Percentiles rank a stretch among this genome's conserved stretches.
phyloP scores from a whole-genome alignment of 2,888 invertebrate species.

The Drosophila dives region DNA sequence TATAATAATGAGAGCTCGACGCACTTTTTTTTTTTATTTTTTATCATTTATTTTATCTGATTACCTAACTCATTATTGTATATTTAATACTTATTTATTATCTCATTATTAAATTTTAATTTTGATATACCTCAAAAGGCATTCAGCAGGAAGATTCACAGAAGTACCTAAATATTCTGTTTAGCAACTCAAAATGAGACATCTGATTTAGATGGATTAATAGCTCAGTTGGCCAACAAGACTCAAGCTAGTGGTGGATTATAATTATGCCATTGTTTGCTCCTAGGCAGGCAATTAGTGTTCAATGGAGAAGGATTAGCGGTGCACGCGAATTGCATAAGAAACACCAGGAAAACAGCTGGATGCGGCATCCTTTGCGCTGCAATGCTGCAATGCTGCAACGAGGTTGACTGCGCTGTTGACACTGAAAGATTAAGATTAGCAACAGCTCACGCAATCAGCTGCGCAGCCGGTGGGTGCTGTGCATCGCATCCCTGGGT shows the following conservation, averaged over 20 bases:
- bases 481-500: conserved; percentile 60
- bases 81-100: background rate
- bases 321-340: conserved; percentile 39
- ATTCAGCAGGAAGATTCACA: background rate
- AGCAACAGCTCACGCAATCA: conserved; percentile 62
- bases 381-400: background rate
- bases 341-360: conserved; percentile 35
- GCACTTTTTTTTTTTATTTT: background rate
- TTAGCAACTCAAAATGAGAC: background rate
- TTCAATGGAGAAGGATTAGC: conserved; percentile 37
- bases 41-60: background rate
- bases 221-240: background rate
- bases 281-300: conserved; percentile 28
- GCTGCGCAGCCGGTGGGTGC: conserved; percentile 44
- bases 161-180: background rate
- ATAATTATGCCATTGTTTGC: conserved; percentile 22
- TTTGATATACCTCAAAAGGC: background rate
- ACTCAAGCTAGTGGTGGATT: background rate
- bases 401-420: conserved; percentile 41
- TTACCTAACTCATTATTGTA: background rate
- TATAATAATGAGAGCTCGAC: background rate
- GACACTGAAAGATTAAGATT: conserved; percentile 76
- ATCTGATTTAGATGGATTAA: background rate
- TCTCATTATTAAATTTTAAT: background rate
- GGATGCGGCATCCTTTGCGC: conserved; percentile 38